Conservation (phyloP, 2,113 vertebrate genomes). For the Suncus etruscus region DNA sequence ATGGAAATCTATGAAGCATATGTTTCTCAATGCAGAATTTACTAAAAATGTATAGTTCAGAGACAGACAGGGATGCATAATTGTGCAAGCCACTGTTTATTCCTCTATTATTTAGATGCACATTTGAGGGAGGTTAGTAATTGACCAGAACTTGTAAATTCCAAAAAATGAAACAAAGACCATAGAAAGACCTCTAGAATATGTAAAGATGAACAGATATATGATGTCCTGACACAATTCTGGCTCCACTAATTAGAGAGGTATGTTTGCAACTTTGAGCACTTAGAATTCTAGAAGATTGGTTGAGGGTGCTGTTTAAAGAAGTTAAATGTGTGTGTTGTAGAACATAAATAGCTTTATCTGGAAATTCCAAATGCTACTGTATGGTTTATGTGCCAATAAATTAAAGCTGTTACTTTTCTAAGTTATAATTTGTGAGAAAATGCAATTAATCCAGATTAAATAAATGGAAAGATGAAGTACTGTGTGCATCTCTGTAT, state of each 20-base stretch:
- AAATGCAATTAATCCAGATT: slow-evolving; percentile 72
- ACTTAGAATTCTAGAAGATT: slow-evolving; percentile 16
- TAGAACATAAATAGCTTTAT: slow-evolving; percentile 56
- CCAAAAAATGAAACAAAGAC: background rate
- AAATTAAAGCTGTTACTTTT: slow-evolving; percentile 78
- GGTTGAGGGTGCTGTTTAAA: background rate
- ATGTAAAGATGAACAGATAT: background rate
- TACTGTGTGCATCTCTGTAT: slow-evolving; percentile 6
- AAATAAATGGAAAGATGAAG: slow-evolving; percentile 33
- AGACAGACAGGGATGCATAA: background rate
- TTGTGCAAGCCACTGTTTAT: background rate
- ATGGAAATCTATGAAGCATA: background rate
- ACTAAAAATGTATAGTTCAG: background rate
- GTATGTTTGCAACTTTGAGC: background rate
- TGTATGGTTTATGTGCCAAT: slow-evolving; percentile 75
- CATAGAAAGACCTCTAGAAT: background rate
- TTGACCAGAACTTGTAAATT: background rate
- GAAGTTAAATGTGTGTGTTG: background rate
- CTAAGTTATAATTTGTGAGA: slow-evolving; percentile 79
- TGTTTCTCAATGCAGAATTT: background rate
- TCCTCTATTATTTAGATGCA: background rate
- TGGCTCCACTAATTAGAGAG: background rate
- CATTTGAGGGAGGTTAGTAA: background rate
- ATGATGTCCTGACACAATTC: background rate
- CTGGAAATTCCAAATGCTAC: slow-evolving; percentile 75